Conservation (phyloP, 2,113 vertebrate species). For the Gymnarchus niloticus region DNA sequence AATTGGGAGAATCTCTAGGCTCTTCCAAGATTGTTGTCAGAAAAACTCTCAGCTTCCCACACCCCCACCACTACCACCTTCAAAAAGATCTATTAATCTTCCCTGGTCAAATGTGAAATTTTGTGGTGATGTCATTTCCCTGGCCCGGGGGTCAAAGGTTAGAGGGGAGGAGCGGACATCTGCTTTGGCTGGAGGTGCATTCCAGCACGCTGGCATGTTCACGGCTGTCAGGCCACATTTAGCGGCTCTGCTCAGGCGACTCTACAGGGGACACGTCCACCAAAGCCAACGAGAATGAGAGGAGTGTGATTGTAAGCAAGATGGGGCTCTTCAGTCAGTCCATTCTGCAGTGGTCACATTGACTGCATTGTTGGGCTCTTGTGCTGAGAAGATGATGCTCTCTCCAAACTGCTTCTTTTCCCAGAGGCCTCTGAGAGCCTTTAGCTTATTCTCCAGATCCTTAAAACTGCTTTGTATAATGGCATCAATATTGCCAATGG, state of each 20-base stretch:
- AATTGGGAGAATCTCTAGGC: neutral
- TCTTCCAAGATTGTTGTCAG: neutral
- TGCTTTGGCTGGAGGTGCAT: slow-evolving; percentile 56
- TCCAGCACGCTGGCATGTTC: slow-evolving; percentile 60
- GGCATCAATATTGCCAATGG: neutral
- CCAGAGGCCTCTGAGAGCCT: neutral
- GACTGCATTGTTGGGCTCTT: neutral
- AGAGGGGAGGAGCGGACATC: slow-evolving; percentile 49
- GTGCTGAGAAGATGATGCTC: neutral
- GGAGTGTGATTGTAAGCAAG: neutral
- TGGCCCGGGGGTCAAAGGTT: slow-evolving; percentile 33
- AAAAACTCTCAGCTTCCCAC: neutral
- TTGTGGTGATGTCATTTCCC: slow-evolving; percentile 16
- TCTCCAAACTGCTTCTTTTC: neutral
- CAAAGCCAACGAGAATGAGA: neutral
- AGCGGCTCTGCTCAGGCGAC: slow-evolving; percentile 14
- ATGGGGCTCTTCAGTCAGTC: neutral
- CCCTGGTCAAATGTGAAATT: slow-evolving; percentile 17
- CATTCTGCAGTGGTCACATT: neutral
- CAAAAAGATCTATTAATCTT: slow-evolving; percentile 11
- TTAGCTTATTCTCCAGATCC: neutral
- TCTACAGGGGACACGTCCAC: neutral
- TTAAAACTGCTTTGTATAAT: neutral
- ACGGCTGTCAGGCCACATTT: slow-evolving; percentile 62
- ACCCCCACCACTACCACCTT: neutral